Evolutionary conservation across 2,888 invertebrate genomes (phyloP).

Genomic region (Eremobia ochroleuca): DNA sequence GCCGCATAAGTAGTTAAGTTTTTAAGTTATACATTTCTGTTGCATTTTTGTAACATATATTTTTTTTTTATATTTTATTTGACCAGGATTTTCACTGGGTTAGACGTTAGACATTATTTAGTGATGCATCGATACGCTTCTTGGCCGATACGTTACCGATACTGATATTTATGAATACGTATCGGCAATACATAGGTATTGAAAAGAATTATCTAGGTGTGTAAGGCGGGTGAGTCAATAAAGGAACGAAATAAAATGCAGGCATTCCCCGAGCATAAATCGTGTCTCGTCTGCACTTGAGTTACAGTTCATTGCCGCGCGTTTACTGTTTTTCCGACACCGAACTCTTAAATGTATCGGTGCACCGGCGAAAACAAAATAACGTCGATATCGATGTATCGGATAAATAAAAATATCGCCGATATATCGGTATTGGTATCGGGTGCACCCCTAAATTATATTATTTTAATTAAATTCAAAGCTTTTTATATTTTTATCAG

Average conservation of each 20-base stretch:
- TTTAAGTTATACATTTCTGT: conserved; percentile 17
- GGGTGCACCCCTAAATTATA: neutral
- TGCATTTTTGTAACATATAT: conserved; percentile 40
- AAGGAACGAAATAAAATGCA: neutral
- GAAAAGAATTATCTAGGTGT: too few species aligned
- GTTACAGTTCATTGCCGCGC: neutral
- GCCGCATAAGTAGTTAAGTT: conserved; percentile 72
- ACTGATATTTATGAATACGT: too few species aligned
- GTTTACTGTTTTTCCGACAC: neutral
- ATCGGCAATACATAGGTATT: too few species aligned
- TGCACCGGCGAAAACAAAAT: neutral
- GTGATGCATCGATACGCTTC: too few species aligned
- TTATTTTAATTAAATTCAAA: conserved; percentile 9
- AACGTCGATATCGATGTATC: neutral
- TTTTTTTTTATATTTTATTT: conserved; percentile 5
- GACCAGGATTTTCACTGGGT: neutral
- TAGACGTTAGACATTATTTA: neutral
- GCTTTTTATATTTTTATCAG: conserved; percentile 8
- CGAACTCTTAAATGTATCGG: neutral
- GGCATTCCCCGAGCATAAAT: neutral
- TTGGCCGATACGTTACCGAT: too few species aligned
- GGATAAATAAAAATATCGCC: neutral
- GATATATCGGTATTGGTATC: neutral
- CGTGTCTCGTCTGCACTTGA: neutral
- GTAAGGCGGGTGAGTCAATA: neutral